These are phyloP conservation scores for Lydus trimaculatus DNA, from an alignment of 2,888 invertebrate species.

Conservation along the genomic window DNA sequence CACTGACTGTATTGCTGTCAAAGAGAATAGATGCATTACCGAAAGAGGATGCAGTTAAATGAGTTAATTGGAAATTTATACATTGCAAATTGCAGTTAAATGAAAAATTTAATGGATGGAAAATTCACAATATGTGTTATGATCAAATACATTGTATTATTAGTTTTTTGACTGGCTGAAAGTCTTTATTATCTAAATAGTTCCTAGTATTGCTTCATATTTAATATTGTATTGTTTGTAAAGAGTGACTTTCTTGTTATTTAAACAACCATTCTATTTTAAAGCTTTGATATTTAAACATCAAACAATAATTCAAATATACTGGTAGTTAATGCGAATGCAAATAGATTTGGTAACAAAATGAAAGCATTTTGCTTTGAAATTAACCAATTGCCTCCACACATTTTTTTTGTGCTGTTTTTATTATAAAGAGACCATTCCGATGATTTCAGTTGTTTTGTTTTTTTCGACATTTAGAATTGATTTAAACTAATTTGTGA, in stretches of 20 bases:
- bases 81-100: background rate
- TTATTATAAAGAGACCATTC: constrained; percentile 21
- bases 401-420: constrained; percentile 1
- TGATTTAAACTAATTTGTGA: constrained; percentile 3
- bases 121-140: background rate
- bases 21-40: constrained; percentile 15
- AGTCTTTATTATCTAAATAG: background rate
- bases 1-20: constrained; percentile 19
- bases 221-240: background rate
- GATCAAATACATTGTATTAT: no score
- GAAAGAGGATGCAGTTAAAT: background rate
- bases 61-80: background rate
- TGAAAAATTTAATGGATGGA: background rate
- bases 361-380: constrained; percentile 15
- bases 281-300: constrained; percentile 30
- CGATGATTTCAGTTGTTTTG: constrained; percentile 14
- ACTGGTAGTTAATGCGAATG: constrained; percentile 32
- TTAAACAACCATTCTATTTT: constrained; percentile 30
- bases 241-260: constrained; percentile 28
- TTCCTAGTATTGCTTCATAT: background rate
- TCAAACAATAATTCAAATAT: constrained; percentile 32
- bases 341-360: constrained; percentile 20
- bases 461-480: background rate
- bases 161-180: no score
- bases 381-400: constrained; percentile 11